Evolutionary conservation across 2,797 vertebrate species (phyloP).

Genomic region (Anomalospiza imberbis): DNA sequence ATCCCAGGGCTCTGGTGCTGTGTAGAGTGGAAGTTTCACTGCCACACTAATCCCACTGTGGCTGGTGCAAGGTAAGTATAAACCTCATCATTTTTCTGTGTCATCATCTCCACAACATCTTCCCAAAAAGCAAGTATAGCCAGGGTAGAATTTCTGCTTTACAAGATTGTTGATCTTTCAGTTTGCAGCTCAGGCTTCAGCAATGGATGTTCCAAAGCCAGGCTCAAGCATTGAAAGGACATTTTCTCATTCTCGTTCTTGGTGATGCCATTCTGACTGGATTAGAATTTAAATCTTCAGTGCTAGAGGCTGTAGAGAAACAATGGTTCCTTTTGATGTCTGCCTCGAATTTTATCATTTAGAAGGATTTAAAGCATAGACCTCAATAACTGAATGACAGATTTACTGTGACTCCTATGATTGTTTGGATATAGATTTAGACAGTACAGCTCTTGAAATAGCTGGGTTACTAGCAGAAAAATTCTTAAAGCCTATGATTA

Average conservation of each 20-base stretch:
- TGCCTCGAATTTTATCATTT: not conserved
- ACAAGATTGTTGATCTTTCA: not conserved
- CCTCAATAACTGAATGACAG: not conserved
- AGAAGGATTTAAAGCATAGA: slow-evolving; percentile 12
- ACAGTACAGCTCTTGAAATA: not conserved
- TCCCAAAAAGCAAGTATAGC: not conserved
- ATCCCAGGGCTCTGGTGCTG: not conserved
- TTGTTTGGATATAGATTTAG: slow-evolving; percentile 17
- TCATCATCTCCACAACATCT: not conserved
- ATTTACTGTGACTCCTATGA: slow-evolving; percentile 36
- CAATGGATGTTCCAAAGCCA: not conserved
- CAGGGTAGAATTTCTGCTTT: not conserved
- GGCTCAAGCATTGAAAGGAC: not conserved
- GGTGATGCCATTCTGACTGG: not conserved
- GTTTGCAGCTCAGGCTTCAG: not conserved
- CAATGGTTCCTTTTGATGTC: not conserved
- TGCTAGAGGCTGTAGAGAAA: not conserved
- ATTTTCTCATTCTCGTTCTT: not conserved
- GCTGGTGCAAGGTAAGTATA: not conserved
- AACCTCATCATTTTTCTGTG: not conserved
- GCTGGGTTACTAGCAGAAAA: not conserved
- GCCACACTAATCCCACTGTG: not conserved
- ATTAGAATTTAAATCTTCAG: not conserved
- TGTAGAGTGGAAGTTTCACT: not conserved
- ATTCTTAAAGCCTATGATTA: slow-evolving; percentile 16